Conservation (phyloP, 2,113 vertebrate species). For the Mohoua ochrocephala region DNA sequence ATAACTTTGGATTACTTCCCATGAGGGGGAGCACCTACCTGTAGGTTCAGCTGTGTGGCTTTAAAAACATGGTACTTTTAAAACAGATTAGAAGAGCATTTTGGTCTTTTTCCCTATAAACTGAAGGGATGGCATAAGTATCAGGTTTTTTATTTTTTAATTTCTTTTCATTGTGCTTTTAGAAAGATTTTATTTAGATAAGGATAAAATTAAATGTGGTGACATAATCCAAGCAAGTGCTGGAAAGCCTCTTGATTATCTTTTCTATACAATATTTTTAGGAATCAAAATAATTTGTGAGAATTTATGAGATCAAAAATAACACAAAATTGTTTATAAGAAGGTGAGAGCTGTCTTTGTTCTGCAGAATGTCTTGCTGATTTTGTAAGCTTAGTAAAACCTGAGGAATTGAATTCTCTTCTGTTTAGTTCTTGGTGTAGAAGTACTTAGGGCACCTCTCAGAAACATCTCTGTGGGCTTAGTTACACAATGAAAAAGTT, state of each 20-base stretch:
- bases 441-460: background rate
- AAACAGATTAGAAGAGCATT: background rate
- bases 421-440: background rate
- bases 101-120: background rate
- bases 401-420: background rate
- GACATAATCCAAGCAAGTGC: background rate
- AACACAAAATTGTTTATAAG: background rate
- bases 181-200: background rate
- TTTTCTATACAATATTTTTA: background rate
- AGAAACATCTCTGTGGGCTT: background rate
- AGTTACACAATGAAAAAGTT: background rate
- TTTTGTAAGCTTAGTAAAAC: background rate
- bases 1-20: background rate
- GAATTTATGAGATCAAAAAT: background rate
- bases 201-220: background rate
- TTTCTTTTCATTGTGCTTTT: background rate
- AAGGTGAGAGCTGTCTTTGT: background rate
- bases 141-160: accelerated
- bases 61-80: background rate
- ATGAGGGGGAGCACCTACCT: background rate
- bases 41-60: background rate
- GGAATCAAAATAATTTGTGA: background rate
- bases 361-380: background rate
- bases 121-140: background rate
- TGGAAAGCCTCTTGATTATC: background rate